Conservation (phyloP, 2,797 vertebrate genomes). For the Phylloscopus collybita region DNA sequence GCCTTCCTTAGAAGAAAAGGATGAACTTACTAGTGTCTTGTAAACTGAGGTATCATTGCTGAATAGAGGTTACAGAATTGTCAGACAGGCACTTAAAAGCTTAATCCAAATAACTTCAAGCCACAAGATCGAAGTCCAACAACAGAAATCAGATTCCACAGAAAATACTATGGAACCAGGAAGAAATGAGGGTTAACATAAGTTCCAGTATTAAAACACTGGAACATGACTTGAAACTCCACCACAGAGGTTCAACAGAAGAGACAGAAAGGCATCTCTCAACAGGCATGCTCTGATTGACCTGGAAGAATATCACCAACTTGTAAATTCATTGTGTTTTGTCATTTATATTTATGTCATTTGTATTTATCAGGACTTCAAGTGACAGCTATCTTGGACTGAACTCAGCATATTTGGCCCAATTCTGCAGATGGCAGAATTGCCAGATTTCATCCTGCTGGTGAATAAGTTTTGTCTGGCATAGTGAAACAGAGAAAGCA, state of each 20-base stretch:
- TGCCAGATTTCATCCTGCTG: conserved; percentile 85
- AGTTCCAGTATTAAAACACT: background rate
- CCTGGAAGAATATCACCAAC: fast-evolving
- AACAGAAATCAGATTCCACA: conserved; percentile 57
- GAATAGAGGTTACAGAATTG: conserved; percentile 80
- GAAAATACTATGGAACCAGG: conserved; percentile 45
- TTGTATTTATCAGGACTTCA: conserved; percentile 76
- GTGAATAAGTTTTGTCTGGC: conserved; percentile 76
- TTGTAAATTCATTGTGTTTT: conserved; percentile 70
- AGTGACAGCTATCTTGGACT: conserved; percentile 65
- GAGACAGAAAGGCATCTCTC: background rate
- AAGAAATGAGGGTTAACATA: background rate
- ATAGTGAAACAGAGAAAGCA: conserved; percentile 82
- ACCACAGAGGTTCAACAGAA: background rate
- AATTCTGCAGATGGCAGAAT: conserved; percentile 81
- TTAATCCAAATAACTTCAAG: conserved; percentile 39
- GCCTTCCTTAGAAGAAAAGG: conserved; percentile 89
- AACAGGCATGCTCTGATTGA: background rate
- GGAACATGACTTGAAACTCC: background rate
- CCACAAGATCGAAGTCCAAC: conserved; percentile 60
- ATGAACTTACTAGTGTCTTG: conserved; percentile 90
- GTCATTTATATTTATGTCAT: background rate
- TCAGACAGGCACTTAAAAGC: conserved; percentile 51
- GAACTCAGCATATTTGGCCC: conserved; percentile 78
- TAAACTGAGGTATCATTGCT: conserved; percentile 91